phyloP scores from a whole-genome alignment of 64 coral and sea anemone species.

The Stichodactyla mertensii region DNA sequence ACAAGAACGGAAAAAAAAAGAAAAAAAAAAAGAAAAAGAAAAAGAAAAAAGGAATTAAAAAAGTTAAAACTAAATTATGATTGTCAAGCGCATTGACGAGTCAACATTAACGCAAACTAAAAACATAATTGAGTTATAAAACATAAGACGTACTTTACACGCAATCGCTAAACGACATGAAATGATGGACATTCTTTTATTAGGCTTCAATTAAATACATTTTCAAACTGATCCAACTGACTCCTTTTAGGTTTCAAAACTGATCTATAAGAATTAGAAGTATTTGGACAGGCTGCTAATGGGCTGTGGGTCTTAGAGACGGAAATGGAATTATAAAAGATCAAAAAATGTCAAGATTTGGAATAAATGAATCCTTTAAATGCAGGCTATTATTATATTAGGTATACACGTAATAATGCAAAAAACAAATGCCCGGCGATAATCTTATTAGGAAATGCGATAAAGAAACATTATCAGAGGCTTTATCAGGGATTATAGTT shows the following conservation, averaged over 20 bases:
- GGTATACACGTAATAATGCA: neutral
- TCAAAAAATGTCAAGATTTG: neutral
- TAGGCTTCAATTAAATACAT: too few relatives aligned
- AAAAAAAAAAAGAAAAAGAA: neutral
- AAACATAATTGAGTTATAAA: too few relatives aligned
- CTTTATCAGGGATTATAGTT: neutral
- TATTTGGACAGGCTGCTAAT: neutral
- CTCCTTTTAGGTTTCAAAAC: neutral
- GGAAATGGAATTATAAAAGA: neutral
- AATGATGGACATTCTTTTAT: too few relatives aligned
- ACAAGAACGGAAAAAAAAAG: neutral
- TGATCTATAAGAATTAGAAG: neutral
- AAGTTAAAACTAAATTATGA: too few relatives aligned
- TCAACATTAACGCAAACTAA: too few relatives aligned
- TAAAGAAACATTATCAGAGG: neutral
- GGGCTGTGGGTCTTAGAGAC: neutral
- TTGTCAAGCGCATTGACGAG: too few relatives aligned
- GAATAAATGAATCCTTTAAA: neutral
- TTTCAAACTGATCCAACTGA: too few relatives aligned
- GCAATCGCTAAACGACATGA: too few relatives aligned
- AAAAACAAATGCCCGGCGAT: neutral
- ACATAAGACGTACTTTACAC: too few relatives aligned
- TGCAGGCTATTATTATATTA: neutral
- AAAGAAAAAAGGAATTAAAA: too few relatives aligned
- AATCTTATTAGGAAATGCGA: neutral